Conservation (phyloP, 2,888 invertebrate genomes). For the Clunio marinus region DNA sequence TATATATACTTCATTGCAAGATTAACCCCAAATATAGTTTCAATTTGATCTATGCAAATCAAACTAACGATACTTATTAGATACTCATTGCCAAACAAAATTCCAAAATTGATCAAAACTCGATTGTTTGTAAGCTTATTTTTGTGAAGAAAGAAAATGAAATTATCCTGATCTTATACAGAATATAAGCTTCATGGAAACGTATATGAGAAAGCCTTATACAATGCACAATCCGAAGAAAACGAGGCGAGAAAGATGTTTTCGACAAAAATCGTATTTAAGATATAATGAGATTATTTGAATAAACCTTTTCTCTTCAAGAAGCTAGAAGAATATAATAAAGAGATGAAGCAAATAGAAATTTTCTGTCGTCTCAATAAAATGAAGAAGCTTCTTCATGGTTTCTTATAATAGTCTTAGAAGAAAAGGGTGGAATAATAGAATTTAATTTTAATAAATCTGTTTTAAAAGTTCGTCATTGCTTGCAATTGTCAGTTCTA, state of each 20-base stretch:
- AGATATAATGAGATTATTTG: conserved; percentile 38
- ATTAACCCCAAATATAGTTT: too few species aligned
- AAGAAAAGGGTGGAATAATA: too few species aligned
- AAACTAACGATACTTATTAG: too few species aligned
- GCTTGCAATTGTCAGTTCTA: too few species aligned
- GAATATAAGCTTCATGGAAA: neutral
- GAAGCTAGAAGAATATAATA: conserved; percentile 18
- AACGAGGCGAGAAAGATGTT: neutral
- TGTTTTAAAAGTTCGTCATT: too few species aligned
- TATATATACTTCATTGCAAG: neutral
- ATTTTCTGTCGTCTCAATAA: neutral
- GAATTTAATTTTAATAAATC: too few species aligned
- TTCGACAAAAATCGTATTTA: conserved; percentile 15
- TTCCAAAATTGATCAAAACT: too few species aligned
- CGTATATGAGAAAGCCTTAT: too few species aligned
- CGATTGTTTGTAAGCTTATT: neutral
- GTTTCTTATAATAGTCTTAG: neutral
- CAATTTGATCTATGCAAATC: too few species aligned
- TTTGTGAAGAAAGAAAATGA: neutral
- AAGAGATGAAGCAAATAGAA: conserved; percentile 1
- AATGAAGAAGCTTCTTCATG: neutral
- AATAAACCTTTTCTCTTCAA: conserved; percentile 31
- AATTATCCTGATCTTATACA: neutral
- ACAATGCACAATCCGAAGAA: neutral
- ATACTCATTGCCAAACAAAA: too few species aligned